These are phyloP conservation scores for Prunella himalayana DNA, from an alignment of 2,113 vertebrate genomes.

Conservation along the genomic window DNA sequence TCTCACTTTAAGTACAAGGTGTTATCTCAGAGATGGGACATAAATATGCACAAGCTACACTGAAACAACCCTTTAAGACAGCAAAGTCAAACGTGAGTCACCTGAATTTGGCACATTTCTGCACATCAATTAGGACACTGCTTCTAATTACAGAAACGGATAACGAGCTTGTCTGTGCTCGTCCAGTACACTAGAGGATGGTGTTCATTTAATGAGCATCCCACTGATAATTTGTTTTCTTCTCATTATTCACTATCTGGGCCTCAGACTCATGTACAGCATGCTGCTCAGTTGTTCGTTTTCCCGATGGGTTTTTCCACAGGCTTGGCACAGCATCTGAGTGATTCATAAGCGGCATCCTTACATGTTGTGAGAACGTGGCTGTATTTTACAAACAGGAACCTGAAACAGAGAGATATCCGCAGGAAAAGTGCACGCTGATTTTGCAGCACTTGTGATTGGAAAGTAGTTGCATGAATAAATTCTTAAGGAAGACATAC, in stretches of 20 bases:
- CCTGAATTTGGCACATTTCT: background rate
- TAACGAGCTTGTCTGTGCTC: constrained; percentile 10
- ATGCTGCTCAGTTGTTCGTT: constrained; percentile 33
- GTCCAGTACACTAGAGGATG: background rate
- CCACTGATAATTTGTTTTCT: constrained; percentile 51
- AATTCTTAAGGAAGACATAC: background rate
- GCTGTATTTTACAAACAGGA: background rate
- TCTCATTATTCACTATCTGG: constrained; percentile 31
- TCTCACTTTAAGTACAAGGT: background rate
- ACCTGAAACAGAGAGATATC: background rate
- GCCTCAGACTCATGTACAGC: constrained; percentile 21
- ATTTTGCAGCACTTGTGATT: background rate
- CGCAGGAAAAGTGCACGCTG: background rate
- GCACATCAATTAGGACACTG: background rate
- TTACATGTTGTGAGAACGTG: background rate
- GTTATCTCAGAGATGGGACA: background rate
- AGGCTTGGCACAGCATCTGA: background rate
- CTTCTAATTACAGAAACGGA: background rate
- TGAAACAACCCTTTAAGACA: background rate
- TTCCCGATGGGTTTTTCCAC: background rate
- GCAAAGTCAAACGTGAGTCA: background rate
- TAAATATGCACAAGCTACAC: background rate
- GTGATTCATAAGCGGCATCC: background rate
- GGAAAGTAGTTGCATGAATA: background rate
- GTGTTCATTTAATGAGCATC: constrained; percentile 48